Evolutionary conservation across 1,140 invertebrate species (phyloP), one percentile per base, ranked within the genome.

Genomic region (Zaprionus davidi): DNA sequence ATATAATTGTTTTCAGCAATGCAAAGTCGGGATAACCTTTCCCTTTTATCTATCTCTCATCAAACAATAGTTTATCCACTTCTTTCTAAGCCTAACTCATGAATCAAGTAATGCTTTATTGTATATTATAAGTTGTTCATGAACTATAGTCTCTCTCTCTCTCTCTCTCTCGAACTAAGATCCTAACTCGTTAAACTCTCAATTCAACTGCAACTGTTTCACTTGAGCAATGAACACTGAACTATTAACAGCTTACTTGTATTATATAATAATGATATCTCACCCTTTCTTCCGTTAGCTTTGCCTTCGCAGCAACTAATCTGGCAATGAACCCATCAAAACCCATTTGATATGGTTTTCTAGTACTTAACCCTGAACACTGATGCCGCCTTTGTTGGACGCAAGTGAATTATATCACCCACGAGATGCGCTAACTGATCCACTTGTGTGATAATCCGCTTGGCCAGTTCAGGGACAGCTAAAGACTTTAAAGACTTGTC

Each of bases 361-460:
- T 58, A 38, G 28, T 53, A 57, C 46, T 77, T 67, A 63, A 72
- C 49, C 76, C 65, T 34, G 36, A 34, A 44, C 11, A 53, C 38
- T 24, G 56, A 41, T 26, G 28, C 58, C 46, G 13, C 6, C n/a
- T 57, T 66, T 71, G 28, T 66, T 72, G 20, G 31, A 58, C 2
- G 13, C n/a, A 20, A 28, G 36, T 28, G 67, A 56, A 64, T 44
- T n/a, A 72, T 69, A 77, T 55, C 41, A 59, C 20, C 55, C 60
- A 46, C 36, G 62, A 76, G 49, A 41, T 72, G 68, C 60, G 71
- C 67, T 13, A 44, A 62, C n/a, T 67, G 83, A 82, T 87, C 71
- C 71, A 69, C 84, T 80, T 65, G 80, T 74, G 80, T 68, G 80
- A 78, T 87, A 87, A 87, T 77, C 83, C 71, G 69, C 66, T 78